A percentile compares a stretch with the other conserved stretches of the same genome.
Evolutionary conservation across 37 sponge, comb jelly and placozoan genomes (phyloP).

Genomic region (Crambe crambe): DNA sequence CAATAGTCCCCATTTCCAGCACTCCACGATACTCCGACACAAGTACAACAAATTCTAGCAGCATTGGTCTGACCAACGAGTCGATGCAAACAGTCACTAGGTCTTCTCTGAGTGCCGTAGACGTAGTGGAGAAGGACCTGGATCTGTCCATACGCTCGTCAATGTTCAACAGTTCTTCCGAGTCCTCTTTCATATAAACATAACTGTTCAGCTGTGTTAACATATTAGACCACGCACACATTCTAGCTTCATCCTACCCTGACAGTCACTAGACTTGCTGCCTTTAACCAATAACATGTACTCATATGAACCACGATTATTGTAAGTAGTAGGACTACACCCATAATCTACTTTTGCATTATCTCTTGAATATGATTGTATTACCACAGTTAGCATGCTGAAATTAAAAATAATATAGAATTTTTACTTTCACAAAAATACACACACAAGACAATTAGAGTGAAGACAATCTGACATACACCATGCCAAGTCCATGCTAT

Average conservation of each 20-base stretch:
- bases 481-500: too few species aligned
- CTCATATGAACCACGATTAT: too few species aligned
- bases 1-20: constrained; percentile 11
- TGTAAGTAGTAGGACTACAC: too few species aligned
- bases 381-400: too few species aligned
- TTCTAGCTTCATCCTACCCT: too few species aligned
- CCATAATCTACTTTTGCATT: too few species aligned
- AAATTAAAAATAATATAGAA: neutral
- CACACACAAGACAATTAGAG: neutral
- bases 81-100: too few species aligned
- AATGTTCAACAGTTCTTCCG: constrained; percentile 2
- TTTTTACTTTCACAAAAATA: neutral
- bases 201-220: neutral
- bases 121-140: neutral
- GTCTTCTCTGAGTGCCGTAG: too few species aligned
- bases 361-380: too few species aligned
- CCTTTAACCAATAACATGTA: neutral
- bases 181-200: neutral
- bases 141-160: constrained; percentile 23
- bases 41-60: neutral
- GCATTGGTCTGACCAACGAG: neutral
- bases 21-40: neutral
- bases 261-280: neutral
- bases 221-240: too few species aligned
- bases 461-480: too few species aligned